phyloP scores from a whole-genome alignment of 30 jellyfish, hydroid and myxozoan species.

The Pseudorhiza aurosa region DNA sequence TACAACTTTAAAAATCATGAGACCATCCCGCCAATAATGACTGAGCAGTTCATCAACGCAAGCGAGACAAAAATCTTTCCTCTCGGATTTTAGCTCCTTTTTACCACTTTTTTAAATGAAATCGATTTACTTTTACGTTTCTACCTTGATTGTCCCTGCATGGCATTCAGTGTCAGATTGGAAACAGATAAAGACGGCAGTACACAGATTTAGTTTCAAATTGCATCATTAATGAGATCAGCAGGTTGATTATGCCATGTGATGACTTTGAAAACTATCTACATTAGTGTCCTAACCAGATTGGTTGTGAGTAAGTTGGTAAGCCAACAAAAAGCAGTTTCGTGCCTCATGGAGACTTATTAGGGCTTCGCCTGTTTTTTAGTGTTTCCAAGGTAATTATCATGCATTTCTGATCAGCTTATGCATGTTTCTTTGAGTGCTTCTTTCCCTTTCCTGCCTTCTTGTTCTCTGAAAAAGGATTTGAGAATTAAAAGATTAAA shows the following conservation, averaged over 20 bases:
- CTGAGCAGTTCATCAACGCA: no score
- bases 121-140: no score
- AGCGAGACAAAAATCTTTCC: no score
- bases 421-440: conserved; percentile 67
- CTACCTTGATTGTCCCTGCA: no score
- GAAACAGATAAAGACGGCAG: no score
- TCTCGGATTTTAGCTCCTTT: no score
- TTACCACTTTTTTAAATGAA: no score
- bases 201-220: background rate
- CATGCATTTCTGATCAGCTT: background rate
- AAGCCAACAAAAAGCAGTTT: background rate
- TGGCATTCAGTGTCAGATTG: no score
- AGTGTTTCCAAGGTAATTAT: background rate
- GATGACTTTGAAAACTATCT: background rate
- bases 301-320: background rate
- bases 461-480: conserved; percentile 49
- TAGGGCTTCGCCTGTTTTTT: background rate
- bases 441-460: conserved; percentile 53
- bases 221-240: background rate
- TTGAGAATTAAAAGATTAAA: no score
- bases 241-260: background rate
- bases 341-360: background rate
- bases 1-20: no score
- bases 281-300: background rate
- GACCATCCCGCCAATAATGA: no score